Base-by-base conservation (phyloP, 1,140 invertebrate genomes). In the Drosophila parvula region DNA sequence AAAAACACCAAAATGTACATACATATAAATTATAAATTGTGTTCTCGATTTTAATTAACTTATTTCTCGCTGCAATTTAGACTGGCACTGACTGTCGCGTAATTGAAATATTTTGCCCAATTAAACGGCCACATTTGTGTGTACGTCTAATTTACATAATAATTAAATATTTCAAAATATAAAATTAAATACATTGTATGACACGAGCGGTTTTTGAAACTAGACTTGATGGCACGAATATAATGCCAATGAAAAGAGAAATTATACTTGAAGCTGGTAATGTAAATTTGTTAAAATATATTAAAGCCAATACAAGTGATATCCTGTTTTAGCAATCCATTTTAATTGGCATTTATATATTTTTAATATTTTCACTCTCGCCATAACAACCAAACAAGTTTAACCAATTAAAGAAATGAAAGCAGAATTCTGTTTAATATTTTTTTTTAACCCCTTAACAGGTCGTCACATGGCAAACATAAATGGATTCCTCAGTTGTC, bases 31-130 rank as follows among this genome's bases (percentile, higher is more conserved):
- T 78, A 74, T 60, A 44, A 77, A 51, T 57, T 41, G 40, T 45
- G 22, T 61, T 30, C 28, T 45, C 14, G 12, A 48, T 60, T 74
- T 74, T 83, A 82, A 82, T 83, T 59, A 67, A 64, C 51, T 79
- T 41, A 70, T 59, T 67, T 50, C 16, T 43, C 45, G 9, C 9
- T 67, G 47, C 53, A 41, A 67, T 57, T 53, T 9, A 10, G 34
- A 50, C 10, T 51, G 57, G 14, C 6, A 32, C 16, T 9, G 45
- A 28, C 40, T 41, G 10, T 40, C 3, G 11, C 18, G 8, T 62
- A 58, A 62, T 57, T 53, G 38, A 45, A 61, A 65, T 58, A 56
- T 47, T 71, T 11, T 32, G 38, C n/a, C 38, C 75, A 79, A 79
- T 83, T 75, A 36, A 83, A 79, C 45, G 57, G 57, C 18, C 10